Evolutionary conservation across 2,888 invertebrate genomes (phyloP), one percentile per base, ranked within the genome.

Genomic region (Merodon equestris): DNA sequence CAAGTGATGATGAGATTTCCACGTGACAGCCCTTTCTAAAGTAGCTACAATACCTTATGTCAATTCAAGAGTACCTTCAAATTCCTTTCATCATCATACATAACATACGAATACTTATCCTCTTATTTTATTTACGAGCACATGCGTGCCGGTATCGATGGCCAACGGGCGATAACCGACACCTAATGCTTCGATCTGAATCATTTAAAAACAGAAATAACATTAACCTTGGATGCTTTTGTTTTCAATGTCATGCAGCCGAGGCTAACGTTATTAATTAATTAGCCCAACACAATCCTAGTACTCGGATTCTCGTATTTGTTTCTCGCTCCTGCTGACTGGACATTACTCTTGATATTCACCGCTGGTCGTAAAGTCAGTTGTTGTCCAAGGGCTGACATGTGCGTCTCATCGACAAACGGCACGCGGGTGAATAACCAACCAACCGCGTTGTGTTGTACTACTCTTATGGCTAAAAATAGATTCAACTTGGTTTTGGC

Each of bases 241-340:
- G 27, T 45, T 66, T 68, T 67, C 77, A 77, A 77, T 77, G 72
- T 27, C 72, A 72, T 67, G 40, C 63, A 72, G 48, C 13, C 67
- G 53, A 61, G 53, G 27, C 57, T 63, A 77, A 63, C 38, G 58
- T 77, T 72, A 68, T 68, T 77, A 77, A 77, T 77, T 77, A 77
- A 77, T 77, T 67, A 72, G 61, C 48, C 53, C 44, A 67, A 40
- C 40, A 54, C 67, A 77, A 63, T 67, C 72, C 67, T 70, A 61
- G 40, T 15, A 45, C 27, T 68, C 38, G n/a, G n/a, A n/a, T n/a
- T n/a, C n/a, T n/a, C n/a, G n/a, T n/a, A n/a, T n/a, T n/a, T n/a
- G n/a, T n/a, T n/a, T n/a, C n/a, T n/a, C n/a, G n/a, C n/a, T n/a
- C n/a, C n/a, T n/a, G n/a, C n/a, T n/a, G n/a, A n/a, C n/a, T n/a